Base-by-base conservation (phyloP, 2,888 invertebrate genomes). In the Brachyptera putata region DNA sequence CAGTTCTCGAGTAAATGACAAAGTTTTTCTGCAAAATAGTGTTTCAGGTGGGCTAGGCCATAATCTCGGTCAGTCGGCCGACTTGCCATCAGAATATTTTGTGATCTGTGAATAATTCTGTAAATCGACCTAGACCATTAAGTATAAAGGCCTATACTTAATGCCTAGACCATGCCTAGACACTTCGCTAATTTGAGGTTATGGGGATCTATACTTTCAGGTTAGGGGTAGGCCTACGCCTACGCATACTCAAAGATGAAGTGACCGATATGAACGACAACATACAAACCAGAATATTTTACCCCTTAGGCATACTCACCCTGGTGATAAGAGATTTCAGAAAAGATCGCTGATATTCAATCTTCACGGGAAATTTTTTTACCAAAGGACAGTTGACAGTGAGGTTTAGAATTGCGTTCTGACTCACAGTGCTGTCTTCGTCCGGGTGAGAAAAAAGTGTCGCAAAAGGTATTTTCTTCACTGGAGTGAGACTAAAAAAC, bases 331-430 rank as follows among this genome's bases (percentile, higher is more conserved):
- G 66, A 64, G 76, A 76, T 71, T 87, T 89, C 11, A 89, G 73
- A 73, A 88, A 90, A 26, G 78, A 74, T 69, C 77, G 79, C 64
- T 82, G 80, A 71, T 87, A 90, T 36, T 78, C 76, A 41, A 72
- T 70, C 66, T 82, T 84, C 3, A 87, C 68, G 1, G 90, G 88
- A 73, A 80, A 83, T 62, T 78, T 75, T 67, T 77, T 71, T 61
- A 84, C 73, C 36, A 82, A 67, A 5, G 75, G 65, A 65, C 76
- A 79, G 41, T 80, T 74, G 9, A 86, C 73, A 11, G 88, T 89
- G 48, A 72, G 71, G 14, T 80, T 72, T 11, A 88, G 68, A 56
- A 90, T 76, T 48, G 68, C 65, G 65, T 80, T 75, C 71, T 89
- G 89, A 56, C 74, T 57, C 3, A 21, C 43, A 34, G 60, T 58